phyloP scores from a whole-genome alignment of 2,797 vertebrate species.

The Apogon talboti region DNA sequence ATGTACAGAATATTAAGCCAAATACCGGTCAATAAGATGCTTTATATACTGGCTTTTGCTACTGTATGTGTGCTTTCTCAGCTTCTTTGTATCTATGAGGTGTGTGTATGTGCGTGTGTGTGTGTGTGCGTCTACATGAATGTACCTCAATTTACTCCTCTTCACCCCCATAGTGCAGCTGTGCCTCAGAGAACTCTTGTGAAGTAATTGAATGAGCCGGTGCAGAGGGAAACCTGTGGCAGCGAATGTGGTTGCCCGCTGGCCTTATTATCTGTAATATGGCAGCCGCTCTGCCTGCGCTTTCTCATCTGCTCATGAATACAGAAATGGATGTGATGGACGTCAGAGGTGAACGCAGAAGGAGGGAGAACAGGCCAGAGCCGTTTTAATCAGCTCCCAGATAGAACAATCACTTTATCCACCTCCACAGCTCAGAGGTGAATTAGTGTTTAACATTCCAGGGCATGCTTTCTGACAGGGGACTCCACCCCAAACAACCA shows the following conservation, averaged over 20 bases:
- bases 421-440: conserved; percentile 79
- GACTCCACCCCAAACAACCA: conserved; percentile 75
- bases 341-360: conserved; percentile 78
- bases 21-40: conserved; percentile 63
- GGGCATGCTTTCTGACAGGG: conserved; percentile 80
- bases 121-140: conserved; percentile 67
- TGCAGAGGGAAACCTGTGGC: conserved; percentile 76
- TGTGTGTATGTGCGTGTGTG: conserved; percentile 41
- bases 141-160: conserved; percentile 80
- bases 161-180: conserved; percentile 81
- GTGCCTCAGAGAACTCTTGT: conserved; percentile 82
- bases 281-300: conserved; percentile 74
- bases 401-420: conserved; percentile 84
- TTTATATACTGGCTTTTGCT: conserved; percentile 48
- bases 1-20: conserved; percentile 52
- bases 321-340: conserved; percentile 81
- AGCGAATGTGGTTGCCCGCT: conserved; percentile 76
- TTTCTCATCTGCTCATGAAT: conserved; percentile 83
- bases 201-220: conserved; percentile 82
- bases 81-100: conserved; percentile 64
- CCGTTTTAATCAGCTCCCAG: conserved; percentile 82
- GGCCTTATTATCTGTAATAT: conserved; percentile 84
- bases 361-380: conserved; percentile 69
- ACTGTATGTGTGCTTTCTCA: conserved; percentile 35
- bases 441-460: conserved; percentile 86